phyloP scores from a whole-genome alignment of 2,797 vertebrate genomes.

The Thunnus albacares region DNA sequence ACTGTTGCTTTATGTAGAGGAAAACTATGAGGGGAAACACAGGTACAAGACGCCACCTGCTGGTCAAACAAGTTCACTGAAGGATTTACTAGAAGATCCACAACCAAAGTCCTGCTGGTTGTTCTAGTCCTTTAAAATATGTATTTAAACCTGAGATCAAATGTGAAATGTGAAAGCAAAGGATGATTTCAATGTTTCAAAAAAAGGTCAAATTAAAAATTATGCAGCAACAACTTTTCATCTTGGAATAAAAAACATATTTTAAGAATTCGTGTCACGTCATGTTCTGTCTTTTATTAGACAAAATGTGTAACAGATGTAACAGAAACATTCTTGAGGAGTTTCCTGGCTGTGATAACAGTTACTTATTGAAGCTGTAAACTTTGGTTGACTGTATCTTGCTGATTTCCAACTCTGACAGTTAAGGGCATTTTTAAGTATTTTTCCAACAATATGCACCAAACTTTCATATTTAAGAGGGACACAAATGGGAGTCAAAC shows the following conservation, averaged over 20 bases:
- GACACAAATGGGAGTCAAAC: background rate
- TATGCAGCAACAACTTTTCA: background rate
- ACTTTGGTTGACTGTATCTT: background rate
- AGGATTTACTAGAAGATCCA: background rate
- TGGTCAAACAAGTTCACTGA: slow-evolving; percentile 54
- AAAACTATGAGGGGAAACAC: background rate
- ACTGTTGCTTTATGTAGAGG: background rate
- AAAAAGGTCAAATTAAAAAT: background rate
- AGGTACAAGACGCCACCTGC: slow-evolving; percentile 65
- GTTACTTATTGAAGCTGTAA: background rate
- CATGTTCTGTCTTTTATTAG: background rate
- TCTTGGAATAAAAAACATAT: background rate
- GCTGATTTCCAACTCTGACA: background rate
- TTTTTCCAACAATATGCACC: background rate
- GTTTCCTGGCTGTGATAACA: background rate
- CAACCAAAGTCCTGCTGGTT: background rate
- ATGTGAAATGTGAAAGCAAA: background rate
- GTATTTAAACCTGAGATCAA: accelerated
- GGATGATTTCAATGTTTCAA: background rate
- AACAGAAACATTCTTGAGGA: background rate
- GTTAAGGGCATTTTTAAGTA: background rate
- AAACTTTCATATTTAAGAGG: background rate
- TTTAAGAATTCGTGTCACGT: background rate
- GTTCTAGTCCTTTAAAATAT: background rate
- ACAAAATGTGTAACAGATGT: background rate